These are phyloP conservation scores for Delia radicum DNA, from an alignment of 1,140 invertebrate species.

Conservation along the genomic window DNA sequence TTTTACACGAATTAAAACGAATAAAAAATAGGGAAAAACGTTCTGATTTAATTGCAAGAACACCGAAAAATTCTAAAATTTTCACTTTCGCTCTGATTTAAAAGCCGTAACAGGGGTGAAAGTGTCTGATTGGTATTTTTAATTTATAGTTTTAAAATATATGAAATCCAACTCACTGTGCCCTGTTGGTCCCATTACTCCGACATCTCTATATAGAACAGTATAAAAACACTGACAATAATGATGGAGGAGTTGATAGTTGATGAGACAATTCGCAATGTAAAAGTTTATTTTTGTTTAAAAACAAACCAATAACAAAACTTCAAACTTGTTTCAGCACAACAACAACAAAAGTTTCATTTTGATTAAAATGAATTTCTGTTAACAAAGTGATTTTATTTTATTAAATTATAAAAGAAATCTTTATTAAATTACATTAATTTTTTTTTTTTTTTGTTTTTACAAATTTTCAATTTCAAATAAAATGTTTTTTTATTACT, in stretches of 20 bases:
- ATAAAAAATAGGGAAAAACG: too few relatives aligned
- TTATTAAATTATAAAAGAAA: background rate
- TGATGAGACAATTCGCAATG: constrained; percentile 14
- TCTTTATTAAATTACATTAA: background rate
- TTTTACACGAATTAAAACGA: too few relatives aligned
- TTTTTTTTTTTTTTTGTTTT: too few relatives aligned
- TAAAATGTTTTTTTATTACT: background rate
- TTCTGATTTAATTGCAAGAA: too few relatives aligned
- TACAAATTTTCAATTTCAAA: background rate
- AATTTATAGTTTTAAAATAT: too few relatives aligned
- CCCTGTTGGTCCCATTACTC: background rate
- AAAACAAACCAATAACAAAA: background rate
- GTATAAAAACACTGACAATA: background rate
- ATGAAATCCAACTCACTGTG: too few relatives aligned
- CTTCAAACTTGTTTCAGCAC: background rate
- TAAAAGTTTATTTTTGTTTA: background rate
- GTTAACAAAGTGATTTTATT: too few relatives aligned
- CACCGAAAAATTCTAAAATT: too few relatives aligned
- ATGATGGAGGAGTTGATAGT: background rate
- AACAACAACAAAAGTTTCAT: background rate
- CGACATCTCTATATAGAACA: background rate
- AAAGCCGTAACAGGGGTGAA: too few relatives aligned
- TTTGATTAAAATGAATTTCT: background rate
- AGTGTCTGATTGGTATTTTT: too few relatives aligned
- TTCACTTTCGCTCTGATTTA: too few relatives aligned